Evolutionary conservation across 2,113 vertebrate genomes (phyloP), one percentile per base, ranked within the genome.

Genomic region (Oxyura jamaicensis): DNA sequence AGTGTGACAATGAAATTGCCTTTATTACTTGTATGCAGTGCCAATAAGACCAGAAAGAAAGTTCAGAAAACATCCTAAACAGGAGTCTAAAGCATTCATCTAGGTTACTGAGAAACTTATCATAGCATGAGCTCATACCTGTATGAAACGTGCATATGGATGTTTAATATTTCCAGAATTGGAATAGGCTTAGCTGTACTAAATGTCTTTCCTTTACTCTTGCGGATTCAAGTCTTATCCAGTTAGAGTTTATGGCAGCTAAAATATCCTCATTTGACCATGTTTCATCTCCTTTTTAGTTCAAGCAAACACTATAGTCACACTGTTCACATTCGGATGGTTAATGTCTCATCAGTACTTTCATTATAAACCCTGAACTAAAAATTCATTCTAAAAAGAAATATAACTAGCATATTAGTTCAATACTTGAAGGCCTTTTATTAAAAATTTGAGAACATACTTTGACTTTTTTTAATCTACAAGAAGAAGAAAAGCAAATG

Each of bases 301-400:
- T 89, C 48, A 95, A 80, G 76, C 56, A 90, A 77, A 92, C 42
- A 71, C 79, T 72, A 71, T 5, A 92, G 35, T 35, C 44, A 80
- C 18, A 29, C 15, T 67, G 16, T 72, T 85, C 62, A 48, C 48
- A 36, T 2, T 56, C 11, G 44, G 50, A 46, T 33, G 19, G 29
- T 8, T 86, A 87, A 83, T 12, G 35, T 69, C 3, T 1, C 44
- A 83, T 59, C 48, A 90, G 18, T 1, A 1, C 8, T 79, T 96
- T 92, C 14, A 53, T 55, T 74, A 50, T 81, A 83, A 96, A 81
- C 4, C 10, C 46, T 50, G 17, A 53, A 52, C 39, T 31, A 71
- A 83, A 91, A 90, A 41, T 46, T 69, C 16, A 68, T 83, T 91
- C 29, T 28, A 73, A 77, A 33, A 33, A 77, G 31, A 88, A 83